A percentile compares a stretch with the other conserved stretches of the same genome.
Evolutionary conservation across 2,888 invertebrate genomes (phyloP).

Genomic region (Lacanobia oleracea): DNA sequence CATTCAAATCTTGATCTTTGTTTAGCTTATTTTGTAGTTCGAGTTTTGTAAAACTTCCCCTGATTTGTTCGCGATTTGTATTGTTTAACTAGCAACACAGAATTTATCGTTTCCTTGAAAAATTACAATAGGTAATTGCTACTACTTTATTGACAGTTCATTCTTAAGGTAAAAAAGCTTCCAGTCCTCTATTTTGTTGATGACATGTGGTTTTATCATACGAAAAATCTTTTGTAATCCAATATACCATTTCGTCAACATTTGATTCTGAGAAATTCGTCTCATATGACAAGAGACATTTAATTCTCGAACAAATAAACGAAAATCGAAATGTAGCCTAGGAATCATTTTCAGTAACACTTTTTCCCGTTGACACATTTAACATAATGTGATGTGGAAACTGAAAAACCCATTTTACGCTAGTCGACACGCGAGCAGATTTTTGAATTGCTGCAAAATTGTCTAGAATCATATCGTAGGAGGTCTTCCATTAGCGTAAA

Average conservation of each 20-base stretch:
- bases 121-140: too few species aligned
- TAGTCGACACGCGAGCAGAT: conserved; percentile 48
- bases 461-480: conserved; percentile 69
- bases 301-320: conserved; percentile 30
- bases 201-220: not conserved
- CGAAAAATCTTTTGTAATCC: not conserved
- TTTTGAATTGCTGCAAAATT: conserved; percentile 69
- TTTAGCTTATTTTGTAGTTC: too few species aligned
- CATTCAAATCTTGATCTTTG: too few species aligned
- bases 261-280: conserved; percentile 12
- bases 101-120: too few species aligned
- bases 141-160: not conserved
- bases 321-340: conserved; percentile 3
- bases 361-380: conserved; percentile 40
- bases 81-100: too few species aligned
- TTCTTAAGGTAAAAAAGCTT: not conserved
- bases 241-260: conserved; percentile 2
- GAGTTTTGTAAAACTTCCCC: too few species aligned
- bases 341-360: conserved; percentile 36
- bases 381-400: conserved; percentile 44
- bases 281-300: conserved; percentile 35
- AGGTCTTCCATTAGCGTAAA: conserved; percentile 71
- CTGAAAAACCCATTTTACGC: conserved; percentile 59
- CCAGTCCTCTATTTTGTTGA: not conserved
- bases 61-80: too few species aligned